Conservation (phyloP, 2,888 invertebrate genomes). For the Galerucella calmariensis region DNA sequence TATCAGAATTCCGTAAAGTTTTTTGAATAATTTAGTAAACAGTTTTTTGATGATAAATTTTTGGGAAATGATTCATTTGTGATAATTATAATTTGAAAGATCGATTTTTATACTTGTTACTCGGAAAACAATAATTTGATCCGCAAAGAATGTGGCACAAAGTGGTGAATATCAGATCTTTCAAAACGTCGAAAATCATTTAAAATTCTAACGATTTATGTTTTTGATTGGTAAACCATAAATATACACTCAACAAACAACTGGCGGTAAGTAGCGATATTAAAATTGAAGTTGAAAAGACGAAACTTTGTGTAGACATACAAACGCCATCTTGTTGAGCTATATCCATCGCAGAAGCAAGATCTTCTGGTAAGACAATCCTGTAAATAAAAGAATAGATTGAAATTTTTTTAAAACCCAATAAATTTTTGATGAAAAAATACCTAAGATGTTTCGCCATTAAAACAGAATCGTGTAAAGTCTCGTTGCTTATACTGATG, state of each 20-base stretch:
- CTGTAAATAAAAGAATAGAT: not conserved
- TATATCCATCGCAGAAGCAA: slow-evolving; percentile 57
- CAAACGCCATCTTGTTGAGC: slow-evolving; percentile 67
- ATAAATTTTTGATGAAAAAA: not conserved
- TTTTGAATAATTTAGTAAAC: no score
- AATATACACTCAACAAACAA: slow-evolving; percentile 66
- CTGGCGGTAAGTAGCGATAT: slow-evolving; percentile 72
- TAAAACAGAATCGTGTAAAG: slow-evolving; percentile 71
- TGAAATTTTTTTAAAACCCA: no score
- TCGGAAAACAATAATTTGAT: not conserved
- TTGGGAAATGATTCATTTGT: no score
- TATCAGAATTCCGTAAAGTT: no score
- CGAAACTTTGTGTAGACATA: slow-evolving; percentile 73
- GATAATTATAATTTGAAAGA: not conserved
- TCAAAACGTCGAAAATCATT: not conserved
- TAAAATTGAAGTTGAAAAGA: slow-evolving; percentile 71
- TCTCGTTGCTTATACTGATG: slow-evolving; percentile 67
- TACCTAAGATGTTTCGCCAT: slow-evolving; percentile 72
- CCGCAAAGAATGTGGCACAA: not conserved
- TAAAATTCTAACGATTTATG: not conserved
- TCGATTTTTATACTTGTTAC: not conserved
- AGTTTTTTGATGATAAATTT: no score
- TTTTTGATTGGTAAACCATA: slow-evolving; percentile 65
- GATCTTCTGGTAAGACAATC: slow-evolving; percentile 77
- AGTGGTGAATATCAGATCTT: not conserved